phyloP scores from a whole-genome alignment of 1,140 invertebrate genomes.

The Manduca sexta region DNA sequence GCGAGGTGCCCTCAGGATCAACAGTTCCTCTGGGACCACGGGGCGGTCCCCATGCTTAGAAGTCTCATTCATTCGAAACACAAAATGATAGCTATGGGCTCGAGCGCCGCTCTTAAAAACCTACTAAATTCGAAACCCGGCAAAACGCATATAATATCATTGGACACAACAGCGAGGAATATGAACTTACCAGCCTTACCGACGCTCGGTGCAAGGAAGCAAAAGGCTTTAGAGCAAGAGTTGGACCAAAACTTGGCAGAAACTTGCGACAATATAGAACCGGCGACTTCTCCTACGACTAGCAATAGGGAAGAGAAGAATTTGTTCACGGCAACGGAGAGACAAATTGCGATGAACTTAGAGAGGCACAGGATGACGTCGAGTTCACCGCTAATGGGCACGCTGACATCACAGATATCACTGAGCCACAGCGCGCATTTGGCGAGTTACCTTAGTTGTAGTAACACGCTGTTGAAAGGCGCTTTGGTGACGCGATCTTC shows the following conservation, averaged over 20 bases:
- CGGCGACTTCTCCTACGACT: constrained; percentile 76
- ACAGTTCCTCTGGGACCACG: constrained; percentile 90
- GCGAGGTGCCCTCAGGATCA: constrained; percentile 93
- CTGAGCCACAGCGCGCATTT: constrained; percentile 67
- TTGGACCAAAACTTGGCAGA: constrained; percentile 90
- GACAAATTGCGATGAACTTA: constrained; percentile 68
- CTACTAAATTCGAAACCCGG: constrained; percentile 87
- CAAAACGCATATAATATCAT: constrained; percentile 77
- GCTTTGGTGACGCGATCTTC: constrained; percentile 56
- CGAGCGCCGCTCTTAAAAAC: constrained; percentile 94
- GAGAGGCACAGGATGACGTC: constrained; percentile 70
- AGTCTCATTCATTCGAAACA: constrained; percentile 96
- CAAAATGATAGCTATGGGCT: constrained; percentile 97
- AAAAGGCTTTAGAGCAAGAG: constrained; percentile 91
- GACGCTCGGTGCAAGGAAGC: constrained; percentile 87
- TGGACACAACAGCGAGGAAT: constrained; percentile 82
- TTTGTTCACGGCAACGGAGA: constrained; percentile 74
- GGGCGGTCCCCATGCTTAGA: constrained; percentile 93
- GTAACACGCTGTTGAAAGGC: constrained; percentile 65
- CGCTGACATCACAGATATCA: constrained; percentile 65
- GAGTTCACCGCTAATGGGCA: constrained; percentile 68
- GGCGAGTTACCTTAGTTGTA: constrained; percentile 65
- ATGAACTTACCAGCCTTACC: constrained; percentile 84
- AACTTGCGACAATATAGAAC: constrained; percentile 94
- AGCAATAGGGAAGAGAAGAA: constrained; percentile 77